A percentile compares a stretch with the other conserved stretches of the same genome.
These are phyloP conservation scores for Hemistola chrysoprasaria DNA, from an alignment of 2,888 invertebrate genomes.

Conservation along the genomic window DNA sequence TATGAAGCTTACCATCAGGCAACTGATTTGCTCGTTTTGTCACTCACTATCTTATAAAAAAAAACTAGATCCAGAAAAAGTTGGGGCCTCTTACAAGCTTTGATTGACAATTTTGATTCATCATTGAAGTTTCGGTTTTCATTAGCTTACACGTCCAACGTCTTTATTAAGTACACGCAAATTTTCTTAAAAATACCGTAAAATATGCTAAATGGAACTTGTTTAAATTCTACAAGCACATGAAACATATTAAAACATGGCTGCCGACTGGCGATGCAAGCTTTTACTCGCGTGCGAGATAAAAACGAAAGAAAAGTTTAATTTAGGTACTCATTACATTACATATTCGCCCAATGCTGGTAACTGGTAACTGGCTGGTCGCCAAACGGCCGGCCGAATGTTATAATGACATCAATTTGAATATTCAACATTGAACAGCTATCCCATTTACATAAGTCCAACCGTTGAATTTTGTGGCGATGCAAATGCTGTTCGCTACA, in stretches of 20 bases:
- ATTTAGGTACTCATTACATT: constrained; percentile 74
- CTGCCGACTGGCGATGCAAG: constrained; percentile 35
- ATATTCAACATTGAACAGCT: constrained; percentile 80
- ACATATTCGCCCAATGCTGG: constrained; percentile 59
- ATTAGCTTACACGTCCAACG: too few relatives aligned
- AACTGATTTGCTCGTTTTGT: too few relatives aligned
- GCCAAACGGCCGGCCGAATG: constrained; percentile 77
- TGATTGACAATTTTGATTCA: too few relatives aligned
- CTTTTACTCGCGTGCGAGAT: constrained; percentile 57
- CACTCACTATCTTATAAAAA: too few relatives aligned
- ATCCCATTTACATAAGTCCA: constrained; percentile 80
- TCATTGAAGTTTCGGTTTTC: too few relatives aligned
- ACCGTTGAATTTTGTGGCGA: constrained; percentile 77
- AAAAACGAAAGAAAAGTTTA: constrained; percentile 59
- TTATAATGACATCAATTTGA: constrained; percentile 83
- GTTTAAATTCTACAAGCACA: constrained; percentile 39
- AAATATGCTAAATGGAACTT: constrained; percentile 36
- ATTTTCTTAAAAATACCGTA: constrained; percentile 2
- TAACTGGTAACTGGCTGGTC: constrained; percentile 62
- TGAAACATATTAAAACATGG: constrained; percentile 39
- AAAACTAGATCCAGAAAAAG: too few relatives aligned
- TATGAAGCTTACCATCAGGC: too few relatives aligned
- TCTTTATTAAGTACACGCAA: too few relatives aligned
- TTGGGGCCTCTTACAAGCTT: too few relatives aligned
- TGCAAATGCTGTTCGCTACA: constrained; percentile 66